Conservation (phyloP, 2,113 vertebrate genomes). For the Corythornis vintsioides region DNA sequence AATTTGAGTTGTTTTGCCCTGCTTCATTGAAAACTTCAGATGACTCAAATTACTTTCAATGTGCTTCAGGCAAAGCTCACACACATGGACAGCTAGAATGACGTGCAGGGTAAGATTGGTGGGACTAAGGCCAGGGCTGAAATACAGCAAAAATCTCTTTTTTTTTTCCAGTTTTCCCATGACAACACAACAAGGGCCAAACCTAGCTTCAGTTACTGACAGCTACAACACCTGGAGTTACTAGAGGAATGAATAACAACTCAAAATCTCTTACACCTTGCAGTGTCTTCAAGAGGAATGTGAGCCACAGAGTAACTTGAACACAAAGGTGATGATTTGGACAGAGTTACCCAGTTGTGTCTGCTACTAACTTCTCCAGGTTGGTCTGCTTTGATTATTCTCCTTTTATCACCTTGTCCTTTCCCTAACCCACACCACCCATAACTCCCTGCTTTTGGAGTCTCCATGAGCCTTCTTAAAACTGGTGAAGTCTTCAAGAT, state of each 20-base stretch:
- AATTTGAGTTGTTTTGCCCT: constrained; percentile 43
- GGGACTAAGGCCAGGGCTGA: background rate
- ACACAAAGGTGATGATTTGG: background rate
- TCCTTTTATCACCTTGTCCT: background rate
- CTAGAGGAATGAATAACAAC: background rate
- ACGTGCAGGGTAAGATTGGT: background rate
- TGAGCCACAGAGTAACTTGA: background rate
- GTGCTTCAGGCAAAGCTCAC: background rate
- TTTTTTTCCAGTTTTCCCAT: background rate
- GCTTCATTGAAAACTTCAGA: constrained; percentile 53
- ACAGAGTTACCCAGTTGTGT: background rate
- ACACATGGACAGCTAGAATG: constrained; percentile 13
- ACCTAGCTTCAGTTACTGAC: background rate
- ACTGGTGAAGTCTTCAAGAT: background rate
- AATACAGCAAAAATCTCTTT: background rate
- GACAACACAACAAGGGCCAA: background rate
- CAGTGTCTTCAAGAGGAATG: background rate
- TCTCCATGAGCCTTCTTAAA: background rate
- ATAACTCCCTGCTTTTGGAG: background rate
- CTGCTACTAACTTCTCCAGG: background rate
- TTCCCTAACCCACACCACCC: background rate
- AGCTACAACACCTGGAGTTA: background rate
- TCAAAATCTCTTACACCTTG: background rate
- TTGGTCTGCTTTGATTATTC: background rate
- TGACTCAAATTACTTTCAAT: constrained; percentile 48